Percentiles rank a stretch among this genome's conserved stretches.
phyloP scores from a whole-genome alignment of 2,113 vertebrate genomes.

The Antennarius striatus region DNA sequence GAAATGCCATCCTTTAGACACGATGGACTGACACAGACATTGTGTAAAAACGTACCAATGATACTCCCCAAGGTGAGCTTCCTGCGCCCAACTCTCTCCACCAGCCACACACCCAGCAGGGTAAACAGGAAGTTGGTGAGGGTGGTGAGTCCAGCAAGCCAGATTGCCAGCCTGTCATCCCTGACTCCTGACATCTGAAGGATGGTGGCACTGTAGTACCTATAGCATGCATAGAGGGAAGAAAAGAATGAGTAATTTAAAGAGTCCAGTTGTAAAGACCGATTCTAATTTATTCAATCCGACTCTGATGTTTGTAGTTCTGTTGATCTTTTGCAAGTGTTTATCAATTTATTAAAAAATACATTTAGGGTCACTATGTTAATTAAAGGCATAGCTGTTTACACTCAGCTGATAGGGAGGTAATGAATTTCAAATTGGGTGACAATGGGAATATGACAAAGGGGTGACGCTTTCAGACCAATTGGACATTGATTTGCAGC shows the following conservation, averaged over 20 bases:
- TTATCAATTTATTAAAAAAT: too few relatives aligned
- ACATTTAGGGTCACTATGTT: too few relatives aligned
- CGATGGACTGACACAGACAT: neutral
- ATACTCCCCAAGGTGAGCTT: slow-evolving; percentile 92
- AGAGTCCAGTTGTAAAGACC: too few relatives aligned
- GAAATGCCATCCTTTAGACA: neutral
- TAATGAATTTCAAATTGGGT: too few relatives aligned
- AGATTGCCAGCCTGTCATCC: slow-evolving; percentile 92
- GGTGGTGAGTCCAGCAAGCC: slow-evolving; percentile 91
- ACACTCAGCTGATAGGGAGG: too few relatives aligned
- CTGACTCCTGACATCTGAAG: slow-evolving; percentile 98
- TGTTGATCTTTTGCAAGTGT: too few relatives aligned
- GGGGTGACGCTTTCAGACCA: too few relatives aligned
- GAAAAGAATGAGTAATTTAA: neutral
- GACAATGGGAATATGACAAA: too few relatives aligned
- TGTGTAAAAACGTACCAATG: slow-evolving; percentile 76
- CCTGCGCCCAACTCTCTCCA: slow-evolving; percentile 92
- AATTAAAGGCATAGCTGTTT: too few relatives aligned
- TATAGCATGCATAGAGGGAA: slow-evolving; percentile 45
- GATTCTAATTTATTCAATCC: too few relatives aligned
- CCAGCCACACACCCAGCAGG: slow-evolving; percentile 94
- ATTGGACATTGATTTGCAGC: too few relatives aligned
- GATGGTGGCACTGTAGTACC: slow-evolving; percentile 99
- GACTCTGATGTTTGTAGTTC: too few relatives aligned
- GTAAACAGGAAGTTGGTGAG: slow-evolving; percentile 98